Evolutionary conservation across 2,113 vertebrate species (phyloP), one percentile per base, ranked within the genome.

Genomic region (Falcunculus frontatus): DNA sequence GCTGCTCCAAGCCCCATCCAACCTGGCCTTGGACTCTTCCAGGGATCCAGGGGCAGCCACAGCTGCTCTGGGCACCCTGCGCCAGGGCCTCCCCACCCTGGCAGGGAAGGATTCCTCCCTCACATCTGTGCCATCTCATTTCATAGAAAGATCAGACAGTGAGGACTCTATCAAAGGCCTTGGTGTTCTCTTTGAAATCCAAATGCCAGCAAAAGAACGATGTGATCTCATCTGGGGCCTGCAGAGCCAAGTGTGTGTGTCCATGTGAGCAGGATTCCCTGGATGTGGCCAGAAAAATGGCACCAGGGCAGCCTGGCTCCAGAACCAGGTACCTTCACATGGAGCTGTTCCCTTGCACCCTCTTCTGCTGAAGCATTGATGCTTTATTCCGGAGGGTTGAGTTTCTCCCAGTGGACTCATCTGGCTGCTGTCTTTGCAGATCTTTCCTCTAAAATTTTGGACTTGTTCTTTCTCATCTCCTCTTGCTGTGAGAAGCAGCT

Each of bases 11-110:
- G 8, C 19, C 16, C 53, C 0, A 0, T 41, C 62, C 62, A 75
- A 0, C 30, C n/a, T 60, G 53, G 16, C 25, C 30, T 41, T 39
- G 69, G 46, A 0, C 53, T 22, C 25, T 75, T 0, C n/a, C 87
- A 89, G 52, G n/a, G 69, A 68, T 47, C 20, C 52, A 67, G 47
- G 39, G 10, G 11, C 77, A 75, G 44, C 60, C 77, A 25, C 69
- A 89, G 62, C 41, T 68, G 0, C 47, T 60, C 29, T 75, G 69
- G 60, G n/a, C 46, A 82, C 11, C 73, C 23, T 82, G 29, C 74
- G 52, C 86, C 77, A 81, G 68, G 37, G 27, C n/a, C 32, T 81
- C 0, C 4, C 11, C 33, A n/a, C 39, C 16, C 20, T 60, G 33
- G 0, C 0, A 0, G 78, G 33, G 17, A 41, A 47, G 33, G 9